These are phyloP conservation scores for Cossypha caffra DNA, from an alignment of 2,797 vertebrate genomes.

Conservation along the genomic window DNA sequence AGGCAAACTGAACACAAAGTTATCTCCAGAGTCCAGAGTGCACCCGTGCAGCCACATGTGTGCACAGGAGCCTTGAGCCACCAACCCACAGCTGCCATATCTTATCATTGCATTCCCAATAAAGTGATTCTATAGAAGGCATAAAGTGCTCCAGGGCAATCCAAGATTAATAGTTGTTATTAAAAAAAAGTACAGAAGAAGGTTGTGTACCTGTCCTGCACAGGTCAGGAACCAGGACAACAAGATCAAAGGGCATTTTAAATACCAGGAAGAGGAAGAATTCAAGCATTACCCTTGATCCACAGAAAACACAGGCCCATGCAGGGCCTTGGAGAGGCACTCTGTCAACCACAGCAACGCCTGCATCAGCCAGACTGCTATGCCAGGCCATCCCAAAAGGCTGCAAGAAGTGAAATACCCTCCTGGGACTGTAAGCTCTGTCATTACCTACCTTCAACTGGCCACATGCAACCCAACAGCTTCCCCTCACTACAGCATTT, in stretches of 20 bases:
- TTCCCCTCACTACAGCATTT: not conserved
- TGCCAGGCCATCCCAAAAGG: not conserved
- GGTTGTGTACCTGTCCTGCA: not conserved
- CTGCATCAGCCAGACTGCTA: not conserved
- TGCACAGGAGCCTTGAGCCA: not conserved
- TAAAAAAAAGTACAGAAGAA: not conserved
- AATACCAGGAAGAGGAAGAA: not conserved
- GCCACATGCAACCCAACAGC: not conserved
- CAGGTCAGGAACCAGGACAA: not conserved
- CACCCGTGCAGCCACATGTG: fast-evolving
- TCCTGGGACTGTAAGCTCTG: not conserved
- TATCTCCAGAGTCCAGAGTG: not conserved
- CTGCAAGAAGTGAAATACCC: not conserved
- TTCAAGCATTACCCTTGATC: not conserved
- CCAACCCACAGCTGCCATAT: fast-evolving
- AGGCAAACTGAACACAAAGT: not conserved
- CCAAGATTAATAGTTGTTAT: not conserved
- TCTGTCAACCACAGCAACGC: not conserved
- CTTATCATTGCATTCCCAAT: not conserved
- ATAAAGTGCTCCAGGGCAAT: not conserved
- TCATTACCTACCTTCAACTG: not conserved
- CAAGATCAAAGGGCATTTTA: slow-evolving; percentile 14
- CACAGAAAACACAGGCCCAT: fast-evolving
- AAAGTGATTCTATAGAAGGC: not conserved
- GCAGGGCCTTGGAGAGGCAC: not conserved